Evolutionary conservation across 2,888 invertebrate genomes (phyloP).

Genomic region (Phlogophora meticulosa): DNA sequence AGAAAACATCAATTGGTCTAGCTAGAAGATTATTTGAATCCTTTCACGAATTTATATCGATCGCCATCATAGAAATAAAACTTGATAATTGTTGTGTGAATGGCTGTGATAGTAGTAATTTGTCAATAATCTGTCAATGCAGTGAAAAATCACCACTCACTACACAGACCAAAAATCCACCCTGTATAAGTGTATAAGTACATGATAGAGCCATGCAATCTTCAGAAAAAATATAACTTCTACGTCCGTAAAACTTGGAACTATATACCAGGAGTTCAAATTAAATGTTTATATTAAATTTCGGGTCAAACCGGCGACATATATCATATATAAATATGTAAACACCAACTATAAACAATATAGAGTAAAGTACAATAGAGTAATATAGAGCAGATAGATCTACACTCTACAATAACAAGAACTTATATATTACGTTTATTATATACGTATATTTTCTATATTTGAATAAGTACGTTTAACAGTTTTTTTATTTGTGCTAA

Average conservation of each 20-base stretch:
- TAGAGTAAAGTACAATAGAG: slow-evolving; percentile 5
- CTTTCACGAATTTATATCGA: too few species aligned
- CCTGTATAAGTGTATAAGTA: too few species aligned
- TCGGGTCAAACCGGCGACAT: slow-evolving; percentile 21
- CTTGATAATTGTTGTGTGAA: too few species aligned
- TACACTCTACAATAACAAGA: slow-evolving; percentile 44
- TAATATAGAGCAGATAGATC: slow-evolving; percentile 28
- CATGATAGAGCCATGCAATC: neutral
- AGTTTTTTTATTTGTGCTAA: slow-evolving; percentile 33
- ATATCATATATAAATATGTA: slow-evolving; percentile 10
- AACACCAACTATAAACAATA: slow-evolving; percentile 19
- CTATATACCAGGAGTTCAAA: neutral
- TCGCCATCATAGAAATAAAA: too few species aligned
- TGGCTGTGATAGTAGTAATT: too few species aligned
- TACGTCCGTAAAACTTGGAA: neutral
- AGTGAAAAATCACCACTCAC: too few species aligned
- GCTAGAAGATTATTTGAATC: too few species aligned
- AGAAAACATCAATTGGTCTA: too few species aligned
- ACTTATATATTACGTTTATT: slow-evolving; percentile 14
- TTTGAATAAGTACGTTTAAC: neutral
- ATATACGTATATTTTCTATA: slow-evolving; percentile 1
- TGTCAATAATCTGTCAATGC: too few species aligned
- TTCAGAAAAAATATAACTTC: neutral
- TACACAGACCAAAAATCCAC: too few species aligned
- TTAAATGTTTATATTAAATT: neutral